phyloP scores from a whole-genome alignment of 2,113 vertebrate genomes.

The Brienomyrus longianalis region DNA sequence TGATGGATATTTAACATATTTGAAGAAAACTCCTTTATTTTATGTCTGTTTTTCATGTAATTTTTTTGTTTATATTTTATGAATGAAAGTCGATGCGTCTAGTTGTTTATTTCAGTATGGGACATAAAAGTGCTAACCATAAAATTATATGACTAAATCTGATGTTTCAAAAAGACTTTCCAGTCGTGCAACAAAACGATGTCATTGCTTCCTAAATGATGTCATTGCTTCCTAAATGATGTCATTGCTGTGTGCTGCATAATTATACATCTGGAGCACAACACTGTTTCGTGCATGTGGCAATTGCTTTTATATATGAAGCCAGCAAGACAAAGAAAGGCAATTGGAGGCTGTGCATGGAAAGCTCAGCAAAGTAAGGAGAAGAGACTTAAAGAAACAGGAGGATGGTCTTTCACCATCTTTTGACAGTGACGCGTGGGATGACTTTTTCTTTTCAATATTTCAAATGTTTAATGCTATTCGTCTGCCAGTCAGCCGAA shows the following conservation, averaged over 20 bases:
- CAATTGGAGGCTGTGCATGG: conserved; percentile 2
- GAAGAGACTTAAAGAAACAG: not conserved
- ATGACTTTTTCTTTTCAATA: not conserved
- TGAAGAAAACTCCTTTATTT: not conserved
- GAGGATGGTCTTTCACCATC: not conserved
- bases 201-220: conserved; percentile 11
- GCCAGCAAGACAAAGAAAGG: conserved; percentile 1
- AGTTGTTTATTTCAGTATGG: not conserved
- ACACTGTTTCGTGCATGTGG: not conserved
- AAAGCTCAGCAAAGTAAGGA: not conserved
- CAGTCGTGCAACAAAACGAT: not conserved
- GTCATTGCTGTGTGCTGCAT: conserved; percentile 8
- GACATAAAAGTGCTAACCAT: not conserved
- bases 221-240: conserved; percentile 16
- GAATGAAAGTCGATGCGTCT: not conserved
- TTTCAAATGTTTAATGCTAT: not conserved
- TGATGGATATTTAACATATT: not conserved
- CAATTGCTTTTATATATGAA: not conserved
- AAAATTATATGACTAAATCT: not conserved
- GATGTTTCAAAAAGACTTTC: not conserved
- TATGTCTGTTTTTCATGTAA: not conserved
- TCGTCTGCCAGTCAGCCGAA: not conserved
- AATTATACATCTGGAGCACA: conserved; percentile 11
- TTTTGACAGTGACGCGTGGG: not conserved
- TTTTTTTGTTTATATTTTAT: not conserved